Base-by-base conservation (phyloP, 2,797 vertebrate genomes). In the Ctenosaura bakeri region DNA sequence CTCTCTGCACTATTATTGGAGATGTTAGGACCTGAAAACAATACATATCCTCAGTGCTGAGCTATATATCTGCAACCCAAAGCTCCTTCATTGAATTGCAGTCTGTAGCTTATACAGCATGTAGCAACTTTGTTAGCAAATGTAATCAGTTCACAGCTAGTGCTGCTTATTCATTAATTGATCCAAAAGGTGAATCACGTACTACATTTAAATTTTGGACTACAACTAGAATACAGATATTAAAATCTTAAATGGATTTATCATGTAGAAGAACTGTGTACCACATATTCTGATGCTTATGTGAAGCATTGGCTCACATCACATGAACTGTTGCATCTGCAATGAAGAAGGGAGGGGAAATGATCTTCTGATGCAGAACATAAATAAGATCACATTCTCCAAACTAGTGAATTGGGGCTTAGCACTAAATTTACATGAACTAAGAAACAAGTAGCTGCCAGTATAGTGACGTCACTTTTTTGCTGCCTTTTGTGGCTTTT, bases 181-280 rank as follows among this genome's bases (percentile, higher is more conserved):
- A 46, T 46, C 78, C 84, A 91, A n/a, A 52, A 83, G 38, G 26
- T 90, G 91, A 93, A 91, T 94, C 92, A 92, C 95, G 94, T 95
- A 83, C 93, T 94, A 74, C 74, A 86, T 93, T 59, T 42, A 91
- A 91, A 93, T 84, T 87, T 92, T 90, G 86, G 85, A 84, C 88
- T 89, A 93, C 93, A 94, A 88, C 78, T 1, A 10, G 0, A n/a
- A 52, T n/a, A 18, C 32, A 82, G 32, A n/a, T 26, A 59, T 6
- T 59, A 26, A 56, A 82, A 59, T 62, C 52, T 82, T 18, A 35
- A 22, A 56, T 22, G 59, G n/a, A n/a, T 35, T 59, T 12, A 56
- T 16, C 83, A 77, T 0, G 5, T 80, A 79, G 35, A 54, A 20
- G 38, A 59, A 35, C 7, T 42, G 35, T 24, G 7, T 42, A 18